Base-by-base conservation (phyloP, 1,140 invertebrate species). In the Sycobia sp. region DNA sequence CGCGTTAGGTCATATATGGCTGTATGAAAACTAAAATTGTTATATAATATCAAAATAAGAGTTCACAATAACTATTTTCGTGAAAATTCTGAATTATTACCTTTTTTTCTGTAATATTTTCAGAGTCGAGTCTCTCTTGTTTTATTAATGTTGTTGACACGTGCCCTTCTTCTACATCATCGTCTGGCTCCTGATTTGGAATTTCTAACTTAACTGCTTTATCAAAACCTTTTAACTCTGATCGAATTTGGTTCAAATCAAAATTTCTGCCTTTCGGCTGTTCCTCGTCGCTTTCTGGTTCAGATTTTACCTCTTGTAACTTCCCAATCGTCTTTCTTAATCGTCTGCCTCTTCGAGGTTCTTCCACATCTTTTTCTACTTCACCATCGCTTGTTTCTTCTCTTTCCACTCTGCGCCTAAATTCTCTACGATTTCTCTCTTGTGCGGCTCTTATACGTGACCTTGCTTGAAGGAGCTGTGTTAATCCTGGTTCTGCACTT, bases 181-280 rank as follows among this genome's bases (percentile, higher is more conserved):
- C 50, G 4, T 74, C 72, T 0, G 74, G 67, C 14, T 80, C 76
- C 0, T 76, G 54, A 4, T 71, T 62, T 11, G 78, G 61, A 14
- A 78, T 62, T 38, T 82, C 73, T 44, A 84, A 57, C 71, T 86
- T 85, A 0, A 87, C 80, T 7, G 85, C 83, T 72, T 87, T 88
- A 53, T 86, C 86, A 27, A 93, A 87, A 20, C 91, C 91, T 77
- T 93, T 94, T 0, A 93, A 73, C 75, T 94, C 91, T 0, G 90
- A 92, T 66, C 91, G 80, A 61, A 93, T 93, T 80, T 93, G 89
- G 78, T 90, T 91, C 1, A 93, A 80, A 80, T 93, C 91, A 70
- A 91, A 92, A 73, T 91, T 90, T 4, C 89, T 81, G 14, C 89
- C 88, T 66, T 88, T 89, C 0, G 86, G 80, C 51, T 78, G 76